Evolutionary conservation across 2,797 vertebrate species (phyloP), one percentile per base, ranked within the genome.

Genomic region (Hirundo rustica): DNA sequence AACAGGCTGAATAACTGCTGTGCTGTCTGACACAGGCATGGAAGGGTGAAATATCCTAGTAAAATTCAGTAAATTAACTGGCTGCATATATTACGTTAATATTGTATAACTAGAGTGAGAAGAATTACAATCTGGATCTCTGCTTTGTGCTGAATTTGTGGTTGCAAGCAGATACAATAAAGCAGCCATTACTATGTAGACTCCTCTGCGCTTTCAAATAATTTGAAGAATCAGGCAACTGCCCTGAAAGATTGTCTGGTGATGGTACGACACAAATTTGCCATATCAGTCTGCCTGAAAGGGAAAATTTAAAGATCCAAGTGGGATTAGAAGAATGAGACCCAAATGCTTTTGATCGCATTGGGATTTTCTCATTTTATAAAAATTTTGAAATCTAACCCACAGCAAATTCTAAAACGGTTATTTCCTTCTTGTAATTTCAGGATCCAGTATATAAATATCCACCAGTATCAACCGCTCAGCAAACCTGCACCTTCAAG

Each of bases 381-480:
- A 38, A 60, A 76, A 58, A 34, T 4, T 21, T 18, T 5, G 14
- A 65, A 53, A 77, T 26, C 47, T 29, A 61, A 5, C 11, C 44
- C 9, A 3, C 16, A 57, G 53, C 18, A 27, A 48, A 78, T 87
- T 90, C 82, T 36, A 65, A 67, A 89, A 6, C 6, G 5, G 25
- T 13, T 53, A 16, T 94, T 67, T 83, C 11, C 66, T 90, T 92
- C 51, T 60, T 91, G 32, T 61, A 44, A 65, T 88, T 86, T 85
- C 97, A 99, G 99, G 98, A 99, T 51, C 96, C 98, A 5, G 97
- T 97, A 19, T 98, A 98, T 83, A 98, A 97, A 90, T 97, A 98
- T n/a, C 96, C 97, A n/a, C 88, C 95, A 32, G 95, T 92, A 9
- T 96, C 96, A 40, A 96, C 96, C 0, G 84, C 82, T 58, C 98